These are phyloP conservation scores for Beaufortia kweichowensis DNA, from an alignment of 2,113 vertebrate species.

Conservation along the genomic window DNA sequence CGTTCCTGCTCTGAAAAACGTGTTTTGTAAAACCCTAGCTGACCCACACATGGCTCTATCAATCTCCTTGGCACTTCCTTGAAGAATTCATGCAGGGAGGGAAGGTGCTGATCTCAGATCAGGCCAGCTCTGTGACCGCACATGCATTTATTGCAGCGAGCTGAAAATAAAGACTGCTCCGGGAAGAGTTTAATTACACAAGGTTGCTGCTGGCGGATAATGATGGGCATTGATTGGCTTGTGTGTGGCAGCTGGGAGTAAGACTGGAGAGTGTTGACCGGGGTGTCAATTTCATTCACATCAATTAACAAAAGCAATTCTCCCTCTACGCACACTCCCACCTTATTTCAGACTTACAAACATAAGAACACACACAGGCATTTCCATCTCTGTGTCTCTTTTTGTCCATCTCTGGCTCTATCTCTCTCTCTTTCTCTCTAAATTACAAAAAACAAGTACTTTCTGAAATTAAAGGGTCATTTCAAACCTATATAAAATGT, in stretches of 20 bases:
- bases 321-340: slow-evolving; percentile 25
- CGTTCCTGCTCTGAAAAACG: slow-evolving; percentile 30
- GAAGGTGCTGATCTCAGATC: slow-evolving; percentile 18
- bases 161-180: slow-evolving; percentile 41
- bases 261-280: slow-evolving; percentile 40
- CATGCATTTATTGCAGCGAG: background rate
- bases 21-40: slow-evolving; percentile 12
- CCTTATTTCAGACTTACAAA: slow-evolving; percentile 11
- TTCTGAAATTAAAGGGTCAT: background rate
- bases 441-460: background rate
- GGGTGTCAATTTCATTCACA: slow-evolving; percentile 45
- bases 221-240: slow-evolving; percentile 51
- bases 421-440: background rate
- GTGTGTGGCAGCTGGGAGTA: slow-evolving; percentile 44
- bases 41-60: slow-evolving; percentile 5
- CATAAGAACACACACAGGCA: slow-evolving; percentile 36
- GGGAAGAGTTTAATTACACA: slow-evolving; percentile 42
- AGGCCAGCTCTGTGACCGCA: slow-evolving; percentile 8
- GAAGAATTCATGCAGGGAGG: background rate
- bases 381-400: background rate
- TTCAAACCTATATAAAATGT: background rate
- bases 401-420: background rate
- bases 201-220: slow-evolving; percentile 40
- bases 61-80: background rate
- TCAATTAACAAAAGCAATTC: slow-evolving; percentile 45